Base-by-base conservation (phyloP, 2,797 vertebrate species). In the Megalops cyprinoides region DNA sequence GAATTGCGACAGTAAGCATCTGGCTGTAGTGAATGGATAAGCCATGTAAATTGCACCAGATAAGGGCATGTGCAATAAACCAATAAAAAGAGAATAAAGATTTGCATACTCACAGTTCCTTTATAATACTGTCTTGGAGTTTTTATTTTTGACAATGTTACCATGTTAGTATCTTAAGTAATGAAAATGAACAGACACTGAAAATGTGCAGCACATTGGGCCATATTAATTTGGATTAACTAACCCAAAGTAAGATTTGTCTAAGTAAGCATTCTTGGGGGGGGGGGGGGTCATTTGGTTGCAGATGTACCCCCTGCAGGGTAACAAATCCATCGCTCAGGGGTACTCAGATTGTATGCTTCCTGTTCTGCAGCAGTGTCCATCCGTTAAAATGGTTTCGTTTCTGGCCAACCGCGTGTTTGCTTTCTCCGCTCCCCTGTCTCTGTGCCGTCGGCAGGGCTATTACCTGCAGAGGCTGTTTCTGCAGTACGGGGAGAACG, bases 391-490 rank as follows among this genome's bases (percentile, higher is more conserved):
- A n/a, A n/a, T n/a, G n/a, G n/a, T n/a, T n/a, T n/a, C n/a, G n/a
- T n/a, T n/a, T n/a, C n/a, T n/a, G n/a, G n/a, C 51, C 15, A 76
- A 28, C 28, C 20, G 12, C 4, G 10, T 18, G 10, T 31, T 6
- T 18, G 34, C 2, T 51, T 28, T 69, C n/a, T 28, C n/a, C 12
- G 20, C 20, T 65, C 0, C 83, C 91, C 87, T 49, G 88, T 90
- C 1, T 87, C 87, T 3, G 83, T 89, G 65, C 77, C 90, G 90
- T 82, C 90, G 92, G 69, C 91, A 95, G 88, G 93, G 88, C 7
- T 95, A 95, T 51, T 96, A 96, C 88, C 89, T 96, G 79, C 86
- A 84, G 83, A 93, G 92, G 74, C 91, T 96, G 8, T 96, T 96
- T 74, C 88, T 92, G 4, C 90, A 90, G 3, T 96, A 96, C 3